Conservation (phyloP, 53 echinoderm and acorn worm species). For the Stichopus horrens region DNA sequence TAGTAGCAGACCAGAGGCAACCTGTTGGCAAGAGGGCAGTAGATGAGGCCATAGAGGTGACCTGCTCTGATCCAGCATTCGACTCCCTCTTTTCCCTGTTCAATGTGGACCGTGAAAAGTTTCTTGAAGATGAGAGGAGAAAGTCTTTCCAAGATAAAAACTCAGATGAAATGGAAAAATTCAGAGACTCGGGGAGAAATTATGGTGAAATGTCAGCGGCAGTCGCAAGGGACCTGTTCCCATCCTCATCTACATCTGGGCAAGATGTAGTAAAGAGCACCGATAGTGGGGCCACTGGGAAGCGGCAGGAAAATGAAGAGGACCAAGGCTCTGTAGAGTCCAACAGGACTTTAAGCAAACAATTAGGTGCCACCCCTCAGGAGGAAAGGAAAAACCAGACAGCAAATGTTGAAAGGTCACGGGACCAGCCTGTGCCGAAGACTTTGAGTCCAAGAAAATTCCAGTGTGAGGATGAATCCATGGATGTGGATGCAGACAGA, state of each 20-base stretch:
- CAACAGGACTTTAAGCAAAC: background rate
- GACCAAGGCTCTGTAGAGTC: background rate
- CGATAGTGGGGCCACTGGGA: background rate
- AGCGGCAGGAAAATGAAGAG: background rate
- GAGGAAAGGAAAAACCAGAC: background rate
- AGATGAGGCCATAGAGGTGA: conserved; percentile 72
- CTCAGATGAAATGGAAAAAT: background rate
- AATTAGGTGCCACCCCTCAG: background rate
- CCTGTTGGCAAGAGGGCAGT: conserved; percentile 63
- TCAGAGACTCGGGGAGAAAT: background rate
- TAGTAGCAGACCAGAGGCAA: background rate
- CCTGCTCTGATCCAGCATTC: conserved; percentile 81
- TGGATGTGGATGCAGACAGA: background rate
- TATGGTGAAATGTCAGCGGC: background rate
- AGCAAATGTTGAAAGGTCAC: background rate
- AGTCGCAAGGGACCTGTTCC: background rate
- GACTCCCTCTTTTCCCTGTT: conserved; percentile 87
- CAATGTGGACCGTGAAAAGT: conserved; percentile 69
- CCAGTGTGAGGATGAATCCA: background rate
- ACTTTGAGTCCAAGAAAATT: background rate
- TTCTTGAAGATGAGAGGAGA: conserved; percentile 48
- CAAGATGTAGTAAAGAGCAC: background rate
- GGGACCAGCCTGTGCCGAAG: background rate
- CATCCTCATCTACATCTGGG: background rate
- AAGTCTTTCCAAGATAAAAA: background rate